Evolutionary conservation across 2,797 vertebrate species (phyloP), one percentile per base, ranked within the genome.

Genomic region (Vipera ursinii): DNA sequence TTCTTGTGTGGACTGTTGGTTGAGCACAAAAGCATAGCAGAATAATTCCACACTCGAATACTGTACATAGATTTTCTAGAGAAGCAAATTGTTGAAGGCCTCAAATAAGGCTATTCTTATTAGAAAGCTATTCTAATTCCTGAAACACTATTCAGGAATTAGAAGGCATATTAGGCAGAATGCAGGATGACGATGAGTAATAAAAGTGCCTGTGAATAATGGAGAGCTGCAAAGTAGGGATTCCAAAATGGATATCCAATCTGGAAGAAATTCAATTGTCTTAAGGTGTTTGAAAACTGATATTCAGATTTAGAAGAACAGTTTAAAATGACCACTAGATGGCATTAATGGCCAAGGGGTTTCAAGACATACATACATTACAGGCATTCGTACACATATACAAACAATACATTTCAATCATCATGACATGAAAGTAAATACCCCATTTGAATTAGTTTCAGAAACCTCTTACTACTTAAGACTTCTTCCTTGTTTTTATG

Each of bases 311-410:
- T 73, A 87, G 82, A 92, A n/a, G 55, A 92, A 38, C 56, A 38
- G 55, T 87, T 92, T 87, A 26, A 48, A 92, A 60, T 90, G 55
- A n/a, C 85, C 89, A 90, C 92, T 87, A 92, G 89, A 87, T 87
- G 92, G 92, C 85, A 88, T 55, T 69, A 44, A 44, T 87, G 86
- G 13, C 53, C 32, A 90, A 89, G 89, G 89, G 82, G 82, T 92
- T 90, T 90, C 92, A 92, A 44, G 86, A 53, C 38, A n/a, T 7
- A 56, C 14, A 32, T 32, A 32, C 65, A 32, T 26, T 32, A 32
- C 65, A 73, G 65, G 15, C n/a, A 73, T 73, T 28, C 28, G 56
- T 32, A 59, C 86, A 56, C 48, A 44, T 48, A 26, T n/a, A 17
- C 1, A 69, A 69, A 15, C 57, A 73, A 90, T 20, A 8, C 1